phyloP scores from a whole-genome alignment of 1,140 invertebrate genomes.

The Cotesia vestalis region DNA sequence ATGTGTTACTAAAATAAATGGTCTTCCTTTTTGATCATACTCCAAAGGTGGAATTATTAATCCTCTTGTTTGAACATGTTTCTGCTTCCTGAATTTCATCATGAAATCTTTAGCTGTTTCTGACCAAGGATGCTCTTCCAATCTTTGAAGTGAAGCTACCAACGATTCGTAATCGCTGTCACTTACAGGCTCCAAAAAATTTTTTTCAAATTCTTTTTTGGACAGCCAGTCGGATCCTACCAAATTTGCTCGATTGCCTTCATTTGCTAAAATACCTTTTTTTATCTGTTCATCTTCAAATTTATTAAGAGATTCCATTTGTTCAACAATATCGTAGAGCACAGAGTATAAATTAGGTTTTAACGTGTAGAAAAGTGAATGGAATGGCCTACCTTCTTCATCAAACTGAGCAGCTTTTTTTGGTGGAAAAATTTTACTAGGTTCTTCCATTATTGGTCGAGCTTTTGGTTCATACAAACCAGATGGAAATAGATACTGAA shows the following conservation, averaged over 20 bases:
- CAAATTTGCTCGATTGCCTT: constrained; percentile 67
- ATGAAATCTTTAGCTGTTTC: constrained; percentile 76
- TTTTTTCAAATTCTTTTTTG: constrained; percentile 73
- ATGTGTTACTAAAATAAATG: constrained; percentile 59
- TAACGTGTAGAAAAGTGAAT: constrained; percentile 90
- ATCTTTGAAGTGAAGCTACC: constrained; percentile 74
- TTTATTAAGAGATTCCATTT: constrained; percentile 74
- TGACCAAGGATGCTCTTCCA: constrained; percentile 77
- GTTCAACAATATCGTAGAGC: constrained; percentile 74
- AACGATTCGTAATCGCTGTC: constrained; percentile 81
- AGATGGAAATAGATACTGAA: constrained; percentile 92
- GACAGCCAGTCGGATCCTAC: constrained; percentile 73
- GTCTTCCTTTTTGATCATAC: constrained; percentile 42
- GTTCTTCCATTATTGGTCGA: constrained; percentile 86
- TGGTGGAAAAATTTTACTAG: constrained; percentile 84
- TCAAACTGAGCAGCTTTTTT: constrained; percentile 92
- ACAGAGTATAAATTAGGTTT: constrained; percentile 84
- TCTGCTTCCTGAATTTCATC: constrained; percentile 71
- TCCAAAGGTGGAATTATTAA: constrained; percentile 63
- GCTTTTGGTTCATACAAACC: constrained; percentile 85
- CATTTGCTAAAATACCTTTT: constrained; percentile 69
- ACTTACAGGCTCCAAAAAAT: constrained; percentile 77
- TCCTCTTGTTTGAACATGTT: constrained; percentile 67
- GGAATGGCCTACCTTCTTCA: constrained; percentile 83
- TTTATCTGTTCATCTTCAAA: constrained; percentile 75